Evolutionary conservation across 2,888 invertebrate genomes (phyloP), one percentile per base, ranked within the genome.

Genomic region (Apamea monoglypha): DNA sequence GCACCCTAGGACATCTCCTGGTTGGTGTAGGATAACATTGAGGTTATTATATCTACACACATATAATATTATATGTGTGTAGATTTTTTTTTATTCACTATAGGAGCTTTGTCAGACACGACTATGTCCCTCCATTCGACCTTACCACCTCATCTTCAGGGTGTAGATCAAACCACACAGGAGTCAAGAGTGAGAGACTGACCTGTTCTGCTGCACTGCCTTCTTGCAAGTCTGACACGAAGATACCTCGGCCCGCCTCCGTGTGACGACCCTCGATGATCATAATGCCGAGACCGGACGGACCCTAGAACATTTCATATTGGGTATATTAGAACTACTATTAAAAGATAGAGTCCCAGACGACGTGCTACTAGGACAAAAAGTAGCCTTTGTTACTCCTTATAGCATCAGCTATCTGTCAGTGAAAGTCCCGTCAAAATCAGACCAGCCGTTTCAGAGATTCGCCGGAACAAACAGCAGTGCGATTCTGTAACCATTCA

Each of bases 181-280:
- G 6, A n/a, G n/a, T 76, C 12, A 40, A 75, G 4, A 18, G 14
- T 21, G 25, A 14, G 7, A 0, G 5, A 71, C 61, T n/a, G 95
- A 98, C 98, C 98, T 98, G 97, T 95, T 98, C 98, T 1, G 99
- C 99, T 36, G 98, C 98, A 90, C 99, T 99, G 90, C 98, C 98
- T 92, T 98, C 99, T 91, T 99, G 99, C 83, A 99, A 98, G 95
- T 99, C 99, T 8, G 99, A 99, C 89, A 99, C 98, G 96, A 99
- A 99, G 94, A 99, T 99, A 80, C 99, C 99, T 91, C 98, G 98
- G 44, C 99, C 99, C 61, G 99, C 98, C 94, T 99, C 99, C 71
- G 98, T 98, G 96, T 99, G 99, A 89, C 98, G 98, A 82, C 99
- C 99, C 94, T 99, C 99, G 94, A 99, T 99, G 92, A 99, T 99